Percentiles rank a stretch among this genome's conserved stretches.
phyloP scores from a whole-genome alignment of 2,888 invertebrate species.

The Slavum lentiscoides region DNA sequence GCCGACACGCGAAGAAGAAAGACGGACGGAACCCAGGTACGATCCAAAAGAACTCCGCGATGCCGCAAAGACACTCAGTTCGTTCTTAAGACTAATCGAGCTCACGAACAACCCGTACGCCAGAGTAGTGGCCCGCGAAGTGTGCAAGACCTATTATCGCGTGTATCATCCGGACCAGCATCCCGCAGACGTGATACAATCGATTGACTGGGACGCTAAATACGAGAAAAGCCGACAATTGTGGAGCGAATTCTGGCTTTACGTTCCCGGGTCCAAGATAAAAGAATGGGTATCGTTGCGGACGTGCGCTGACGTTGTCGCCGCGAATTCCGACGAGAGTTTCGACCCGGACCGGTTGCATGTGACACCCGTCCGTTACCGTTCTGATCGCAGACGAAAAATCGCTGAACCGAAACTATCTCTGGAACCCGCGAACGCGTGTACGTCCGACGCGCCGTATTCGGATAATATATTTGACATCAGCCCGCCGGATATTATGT shows the following conservation, averaged over 20 bases:
- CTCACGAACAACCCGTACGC: conserved; percentile 37
- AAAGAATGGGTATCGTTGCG: conserved; percentile 20
- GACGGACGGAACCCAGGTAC: conserved; percentile 18
- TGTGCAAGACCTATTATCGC: conserved; percentile 25
- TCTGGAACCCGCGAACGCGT: too few species aligned
- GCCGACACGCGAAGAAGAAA: too few species aligned
- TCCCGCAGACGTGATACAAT: neutral
- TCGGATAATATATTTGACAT: too few species aligned
- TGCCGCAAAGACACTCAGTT: neutral
- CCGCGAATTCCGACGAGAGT: neutral
- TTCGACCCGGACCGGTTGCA: neutral
- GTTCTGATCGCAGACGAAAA: too few species aligned
- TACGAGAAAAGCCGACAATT: neutral
- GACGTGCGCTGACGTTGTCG: neutral
- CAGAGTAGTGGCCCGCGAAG: conserved; percentile 32
- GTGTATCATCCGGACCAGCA: neutral
- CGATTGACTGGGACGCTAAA: neutral
- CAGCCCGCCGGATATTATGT: too few species aligned
- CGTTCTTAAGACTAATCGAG: conserved; percentile 19
- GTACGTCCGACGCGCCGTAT: too few species aligned
- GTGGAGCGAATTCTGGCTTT: conserved; percentile 27
- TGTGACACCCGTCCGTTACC: too few species aligned
- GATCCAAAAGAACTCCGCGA: conserved; percentile 38
- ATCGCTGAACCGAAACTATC: too few species aligned
- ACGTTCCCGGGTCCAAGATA: neutral